phyloP scores from a whole-genome alignment of 2,113 vertebrate genomes.

The Gracilinanus agilis region DNA sequence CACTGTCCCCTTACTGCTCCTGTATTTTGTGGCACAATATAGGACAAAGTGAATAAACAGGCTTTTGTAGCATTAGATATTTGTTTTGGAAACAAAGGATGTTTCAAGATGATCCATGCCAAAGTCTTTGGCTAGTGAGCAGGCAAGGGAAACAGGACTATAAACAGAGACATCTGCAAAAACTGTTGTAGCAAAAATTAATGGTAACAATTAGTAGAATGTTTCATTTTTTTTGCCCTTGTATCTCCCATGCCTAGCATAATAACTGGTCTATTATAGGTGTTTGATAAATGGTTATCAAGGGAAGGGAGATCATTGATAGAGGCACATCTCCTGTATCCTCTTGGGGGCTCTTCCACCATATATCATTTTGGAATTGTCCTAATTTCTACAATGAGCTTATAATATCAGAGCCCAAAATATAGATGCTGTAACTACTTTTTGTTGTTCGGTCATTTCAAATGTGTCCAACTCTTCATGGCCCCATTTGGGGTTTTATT shows the following conservation, averaged over 20 bases:
- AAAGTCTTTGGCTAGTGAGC: not conserved
- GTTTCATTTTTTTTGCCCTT: not conserved
- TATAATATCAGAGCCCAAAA: not conserved
- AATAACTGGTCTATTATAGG: not conserved
- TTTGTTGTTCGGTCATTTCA: not conserved
- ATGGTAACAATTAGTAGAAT: not conserved
- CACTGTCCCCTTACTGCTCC: not conserved
- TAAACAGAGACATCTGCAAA: not conserved
- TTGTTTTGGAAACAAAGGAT: not conserved
- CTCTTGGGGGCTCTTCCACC: not conserved
- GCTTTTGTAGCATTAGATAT: not conserved
- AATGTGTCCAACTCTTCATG: not conserved
- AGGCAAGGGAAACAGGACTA: not conserved
- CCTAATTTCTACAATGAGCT: not conserved
- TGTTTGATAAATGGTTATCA: not conserved
- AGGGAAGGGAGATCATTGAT: not conserved
- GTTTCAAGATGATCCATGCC: not conserved
- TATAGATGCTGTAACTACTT: not conserved
- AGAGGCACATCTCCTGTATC: not conserved
- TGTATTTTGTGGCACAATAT: not conserved
- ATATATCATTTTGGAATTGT: not conserved
- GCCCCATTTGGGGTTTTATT: not conserved
- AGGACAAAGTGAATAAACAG: not conserved
- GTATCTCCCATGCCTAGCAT: not conserved
- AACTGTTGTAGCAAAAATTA: not conserved